Percentiles rank a stretch among this genome's conserved stretches.
Conservation (phyloP, 2,797 vertebrate genomes). For the Calcarius lapponicus region DNA sequence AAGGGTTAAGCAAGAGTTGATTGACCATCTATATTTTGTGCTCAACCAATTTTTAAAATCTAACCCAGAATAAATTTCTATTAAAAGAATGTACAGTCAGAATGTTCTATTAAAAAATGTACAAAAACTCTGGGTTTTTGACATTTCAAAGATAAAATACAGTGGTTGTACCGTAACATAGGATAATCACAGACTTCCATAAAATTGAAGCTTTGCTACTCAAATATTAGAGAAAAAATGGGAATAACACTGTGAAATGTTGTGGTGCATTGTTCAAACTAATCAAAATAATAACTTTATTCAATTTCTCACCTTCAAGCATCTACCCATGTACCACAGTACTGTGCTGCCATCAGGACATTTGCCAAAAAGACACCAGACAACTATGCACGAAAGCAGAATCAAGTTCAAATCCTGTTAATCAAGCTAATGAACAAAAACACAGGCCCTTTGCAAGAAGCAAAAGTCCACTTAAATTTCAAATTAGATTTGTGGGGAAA, state of each 20-base stretch:
- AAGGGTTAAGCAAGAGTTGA: neutral
- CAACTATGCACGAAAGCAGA: neutral
- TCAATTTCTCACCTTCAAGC: neutral
- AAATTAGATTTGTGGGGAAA: neutral
- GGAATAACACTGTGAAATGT: neutral
- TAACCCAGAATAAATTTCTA: neutral
- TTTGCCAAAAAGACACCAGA: neutral
- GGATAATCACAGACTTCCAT: neutral
- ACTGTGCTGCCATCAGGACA: neutral
- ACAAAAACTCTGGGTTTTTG: neutral
- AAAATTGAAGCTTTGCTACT: neutral
- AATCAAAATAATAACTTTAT: neutral
- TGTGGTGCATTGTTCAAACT: neutral
- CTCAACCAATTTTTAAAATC: neutral
- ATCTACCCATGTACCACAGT: neutral
- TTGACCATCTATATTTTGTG: neutral
- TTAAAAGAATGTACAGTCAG: neutral
- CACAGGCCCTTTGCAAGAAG: neutral
- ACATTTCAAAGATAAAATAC: neutral
- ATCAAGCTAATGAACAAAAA: neutral
- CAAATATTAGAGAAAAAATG: neutral
- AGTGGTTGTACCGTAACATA: neutral
- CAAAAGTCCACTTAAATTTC: neutral
- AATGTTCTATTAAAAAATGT: neutral
- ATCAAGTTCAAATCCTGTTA: neutral